phyloP scores from a whole-genome alignment of 2,113 vertebrate genomes.

The Thamnophis sirtalis region DNA sequence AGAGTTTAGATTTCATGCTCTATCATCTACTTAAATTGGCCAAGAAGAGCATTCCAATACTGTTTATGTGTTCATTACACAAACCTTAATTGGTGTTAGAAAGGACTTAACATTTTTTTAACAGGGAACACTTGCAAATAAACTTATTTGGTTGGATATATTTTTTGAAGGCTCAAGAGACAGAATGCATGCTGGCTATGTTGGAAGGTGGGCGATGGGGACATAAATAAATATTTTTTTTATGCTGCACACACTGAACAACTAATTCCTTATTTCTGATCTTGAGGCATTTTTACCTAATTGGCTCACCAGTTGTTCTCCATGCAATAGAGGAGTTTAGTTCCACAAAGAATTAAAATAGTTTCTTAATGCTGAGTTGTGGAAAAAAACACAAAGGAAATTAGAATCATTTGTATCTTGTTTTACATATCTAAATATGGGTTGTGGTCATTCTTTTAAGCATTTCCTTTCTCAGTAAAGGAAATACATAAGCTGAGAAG shows the following conservation, averaged over 20 bases:
- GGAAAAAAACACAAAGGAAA: conserved; percentile 62
- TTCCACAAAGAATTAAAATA: not conserved
- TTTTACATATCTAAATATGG: not conserved
- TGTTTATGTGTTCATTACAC: not conserved
- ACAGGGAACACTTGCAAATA: not conserved
- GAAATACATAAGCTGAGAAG: conserved; percentile 1
- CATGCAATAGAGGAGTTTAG: not conserved
- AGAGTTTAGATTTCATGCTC: not conserved
- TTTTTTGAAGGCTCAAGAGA: not conserved
- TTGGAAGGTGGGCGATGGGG: not conserved
- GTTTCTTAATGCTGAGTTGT: conserved; percentile 12
- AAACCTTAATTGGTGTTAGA: not conserved
- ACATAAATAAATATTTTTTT: not conserved
- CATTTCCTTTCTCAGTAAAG: conserved; percentile 3
- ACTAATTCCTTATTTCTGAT: not conserved
- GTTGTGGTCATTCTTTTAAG: not conserved
- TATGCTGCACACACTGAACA: not conserved
- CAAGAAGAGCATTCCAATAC: not conserved
- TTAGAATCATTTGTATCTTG: conserved; percentile 10
- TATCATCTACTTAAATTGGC: not conserved
- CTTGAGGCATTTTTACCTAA: not conserved
- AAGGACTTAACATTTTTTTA: not conserved
- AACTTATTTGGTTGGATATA: not conserved
- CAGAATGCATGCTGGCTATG: not conserved
- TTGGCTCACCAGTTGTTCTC: not conserved